Base-by-base conservation (phyloP, 2,113 vertebrate genomes). In the Prochilodus magdalenae region DNA sequence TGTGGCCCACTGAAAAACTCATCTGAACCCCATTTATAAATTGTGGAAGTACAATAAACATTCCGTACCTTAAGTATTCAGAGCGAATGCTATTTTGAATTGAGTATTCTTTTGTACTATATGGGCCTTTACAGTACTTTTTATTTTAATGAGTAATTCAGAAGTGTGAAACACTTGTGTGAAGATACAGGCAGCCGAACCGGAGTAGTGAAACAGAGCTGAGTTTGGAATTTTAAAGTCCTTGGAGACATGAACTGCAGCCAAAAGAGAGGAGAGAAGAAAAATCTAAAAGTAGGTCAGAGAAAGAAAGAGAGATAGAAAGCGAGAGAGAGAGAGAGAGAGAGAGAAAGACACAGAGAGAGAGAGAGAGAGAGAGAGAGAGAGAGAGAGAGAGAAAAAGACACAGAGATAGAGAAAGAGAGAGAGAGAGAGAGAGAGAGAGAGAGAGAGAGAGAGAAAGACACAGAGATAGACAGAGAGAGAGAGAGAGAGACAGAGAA, bases 261-360 rank as follows among this genome's bases (percentile, higher is more conserved):
- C 81, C 89, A 88, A 70, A 86, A 27, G 47, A 74, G 80, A 91
- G 26, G 47, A 74, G 80, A 91, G 89, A 27, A 75, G 80, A 91
- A 91, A 90, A 89, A 77, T 79, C 62, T 82, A 59, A 89, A 93
- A 90, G 84, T 92, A 93, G 92, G 92, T 92, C 90, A 92, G 67
- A 60, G 60, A 0, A 0, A 70, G 84, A 62, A 75, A 84, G 67
- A 79, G 80, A 81, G 67, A 33, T 33, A 36, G 66, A n/a, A 12
- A 55, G 47, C n/a, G 57, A 16, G 44, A 40, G 15, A 65, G 14
- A 30, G 76, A 84, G 67, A 79, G 80, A 81, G 67, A 4, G 36
- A 36, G 36, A 4, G 36, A 36, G 3, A 36, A 3, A 36, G 3
- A 36, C 36, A 36, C 36, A 36, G 3, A 33, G 33, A 36, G 66